Evolutionary conservation across 2,888 invertebrate genomes (phyloP), one percentile per base, ranked within the genome.

Genomic region (Drosophila leonis): DNA sequence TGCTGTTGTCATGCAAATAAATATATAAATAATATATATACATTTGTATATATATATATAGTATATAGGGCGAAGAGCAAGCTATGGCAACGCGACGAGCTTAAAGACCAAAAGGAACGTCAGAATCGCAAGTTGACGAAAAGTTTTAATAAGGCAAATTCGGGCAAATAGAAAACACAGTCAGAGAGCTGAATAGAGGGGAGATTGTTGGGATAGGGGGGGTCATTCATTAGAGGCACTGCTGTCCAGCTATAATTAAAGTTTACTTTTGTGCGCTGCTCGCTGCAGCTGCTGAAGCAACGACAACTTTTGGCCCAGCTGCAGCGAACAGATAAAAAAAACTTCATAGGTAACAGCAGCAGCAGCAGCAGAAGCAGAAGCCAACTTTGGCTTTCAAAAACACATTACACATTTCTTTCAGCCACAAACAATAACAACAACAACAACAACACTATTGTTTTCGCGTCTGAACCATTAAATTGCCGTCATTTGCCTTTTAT

Each of bases 131-230:
- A 90, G 83, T 88, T 90, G 87, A 83, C 82, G 86, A 78, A 90
- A 90, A 90, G 73, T 81, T 88, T 90, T 90, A 88, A 87, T 87
- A 87, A 90, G 87, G 90, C 90, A 65, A 78, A 76, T 70, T 74
- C 73, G 55, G 52, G 56, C 72, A 78, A 82, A 85, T 80, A 80
- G 80, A 73, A 85, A 82, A 68, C 76, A 76, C 85, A 75, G 61
- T 61, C 52, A 33, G 27, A 48, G 29, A 51, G 41, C 37, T 31
- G 37, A 49, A 8, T 27, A 15, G 60, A 37, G 20, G 27, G 46
- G 31, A 4, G 27, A 39, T 33, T 20, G 49, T 0, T n/a, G n/a
- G 18, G 6, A 31, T 31, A 6, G 7, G 31, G 41, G 35, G n/a
- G 35, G 44, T 59, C 78, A 79, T 88, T 87, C 89, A 84, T 84